phyloP scores from a whole-genome alignment of 2,888 invertebrate species.

The Molorchus minor region DNA sequence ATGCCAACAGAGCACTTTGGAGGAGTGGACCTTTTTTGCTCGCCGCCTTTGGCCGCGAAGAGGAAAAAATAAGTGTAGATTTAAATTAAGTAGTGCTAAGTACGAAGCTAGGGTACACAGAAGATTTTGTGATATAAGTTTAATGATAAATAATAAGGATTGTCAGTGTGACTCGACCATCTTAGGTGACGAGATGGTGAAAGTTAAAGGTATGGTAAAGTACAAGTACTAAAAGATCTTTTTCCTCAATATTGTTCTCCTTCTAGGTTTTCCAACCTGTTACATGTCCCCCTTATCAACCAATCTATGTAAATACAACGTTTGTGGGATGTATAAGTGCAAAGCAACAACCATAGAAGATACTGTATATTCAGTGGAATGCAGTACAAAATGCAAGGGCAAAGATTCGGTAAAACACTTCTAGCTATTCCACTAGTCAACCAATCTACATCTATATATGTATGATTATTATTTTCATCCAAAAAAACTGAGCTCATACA shows the following conservation, averaged over 20 bases:
- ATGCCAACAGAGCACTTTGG: slow-evolving; percentile 58
- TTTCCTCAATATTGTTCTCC: slow-evolving; percentile 14
- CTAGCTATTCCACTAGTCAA: too few species aligned
- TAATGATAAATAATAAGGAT: slow-evolving; percentile 50
- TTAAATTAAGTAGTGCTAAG: slow-evolving; percentile 49
- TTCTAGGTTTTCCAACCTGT: slow-evolving; percentile 62
- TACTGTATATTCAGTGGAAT: slow-evolving; percentile 57
- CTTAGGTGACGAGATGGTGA: slow-evolving; percentile 53
- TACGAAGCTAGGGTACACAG: slow-evolving; percentile 58
- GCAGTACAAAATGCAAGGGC: slow-evolving; percentile 57
- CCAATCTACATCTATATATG: too few species aligned
- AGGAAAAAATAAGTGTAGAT: slow-evolving; percentile 57
- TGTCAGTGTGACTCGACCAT: slow-evolving; percentile 45
- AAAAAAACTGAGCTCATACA: not conserved
- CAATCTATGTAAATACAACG: slow-evolving; percentile 59
- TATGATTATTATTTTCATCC: too few species aligned
- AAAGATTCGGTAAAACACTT: slow-evolving; percentile 59
- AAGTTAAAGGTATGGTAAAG: slow-evolving; percentile 58
- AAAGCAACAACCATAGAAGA: slow-evolving; percentile 52
- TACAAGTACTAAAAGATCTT: not conserved
- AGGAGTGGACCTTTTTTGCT: slow-evolving; percentile 61
- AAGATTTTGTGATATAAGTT: slow-evolving; percentile 61
- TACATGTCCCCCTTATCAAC: slow-evolving; percentile 59
- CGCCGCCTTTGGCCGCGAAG: slow-evolving; percentile 52
- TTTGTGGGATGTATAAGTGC: slow-evolving; percentile 59